Evolutionary conservation across 2,797 vertebrate species (phyloP).

Genomic region (Tadarida brasiliensis): DNA sequence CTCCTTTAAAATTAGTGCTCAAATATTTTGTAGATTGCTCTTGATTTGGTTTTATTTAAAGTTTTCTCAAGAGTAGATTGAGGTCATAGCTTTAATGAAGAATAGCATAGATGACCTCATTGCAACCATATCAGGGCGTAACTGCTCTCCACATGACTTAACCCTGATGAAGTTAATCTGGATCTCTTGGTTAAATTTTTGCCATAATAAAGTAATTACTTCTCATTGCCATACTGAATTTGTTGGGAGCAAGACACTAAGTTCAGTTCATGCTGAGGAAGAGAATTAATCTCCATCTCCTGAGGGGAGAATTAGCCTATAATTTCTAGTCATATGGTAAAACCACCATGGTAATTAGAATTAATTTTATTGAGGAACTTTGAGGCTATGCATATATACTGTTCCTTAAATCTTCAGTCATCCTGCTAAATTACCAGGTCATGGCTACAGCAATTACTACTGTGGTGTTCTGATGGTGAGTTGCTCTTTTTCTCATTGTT

Average conservation of each 20-base stretch:
- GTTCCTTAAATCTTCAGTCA: background rate
- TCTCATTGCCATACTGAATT: background rate
- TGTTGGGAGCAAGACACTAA: background rate
- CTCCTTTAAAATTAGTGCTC: background rate
- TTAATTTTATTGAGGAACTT: background rate
- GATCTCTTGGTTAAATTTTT: background rate
- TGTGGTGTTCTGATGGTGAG: background rate
- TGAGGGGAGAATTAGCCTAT: background rate
- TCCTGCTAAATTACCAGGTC: background rate
- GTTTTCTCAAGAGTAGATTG: background rate
- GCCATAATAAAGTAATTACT: background rate
- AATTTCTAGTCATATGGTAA: background rate
- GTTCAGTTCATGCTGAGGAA: background rate
- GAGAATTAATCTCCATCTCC: background rate
- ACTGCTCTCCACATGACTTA: background rate
- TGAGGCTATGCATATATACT: background rate
- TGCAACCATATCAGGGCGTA: background rate
- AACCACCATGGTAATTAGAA: background rate
- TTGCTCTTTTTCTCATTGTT: background rate
- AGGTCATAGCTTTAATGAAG: background rate
- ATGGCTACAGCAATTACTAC: background rate
- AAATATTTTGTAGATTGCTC: background rate
- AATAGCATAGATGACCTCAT: background rate
- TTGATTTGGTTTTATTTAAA: background rate
- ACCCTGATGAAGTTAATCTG: background rate